Conservation (phyloP, 2,888 invertebrate genomes). For the Dasypogon diadema region DNA sequence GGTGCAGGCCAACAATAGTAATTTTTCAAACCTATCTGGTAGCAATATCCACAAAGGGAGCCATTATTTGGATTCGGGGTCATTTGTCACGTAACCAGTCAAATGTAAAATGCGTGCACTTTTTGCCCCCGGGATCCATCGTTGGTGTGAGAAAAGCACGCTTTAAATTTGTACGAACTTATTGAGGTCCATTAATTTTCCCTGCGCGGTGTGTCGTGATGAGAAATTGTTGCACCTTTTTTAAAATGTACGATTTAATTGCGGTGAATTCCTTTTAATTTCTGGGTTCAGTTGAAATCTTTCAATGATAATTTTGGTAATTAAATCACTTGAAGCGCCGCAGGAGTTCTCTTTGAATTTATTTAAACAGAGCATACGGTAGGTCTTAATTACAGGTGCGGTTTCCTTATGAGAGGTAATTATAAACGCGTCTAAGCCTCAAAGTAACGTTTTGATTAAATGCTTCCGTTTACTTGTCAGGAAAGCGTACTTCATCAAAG, state of each 20-base stretch:
- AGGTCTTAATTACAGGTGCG: constrained; percentile 35
- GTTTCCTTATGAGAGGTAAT: background rate
- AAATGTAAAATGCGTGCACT: constrained; percentile 33
- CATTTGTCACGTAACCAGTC: constrained; percentile 43
- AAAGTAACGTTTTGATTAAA: constrained; percentile 43
- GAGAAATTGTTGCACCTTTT: constrained; percentile 13
- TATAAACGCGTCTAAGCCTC: constrained; percentile 3
- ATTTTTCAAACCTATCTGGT: constrained; percentile 15
- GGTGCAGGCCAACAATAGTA: background rate
- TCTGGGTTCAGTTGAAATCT: background rate
- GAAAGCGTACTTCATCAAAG: background rate
- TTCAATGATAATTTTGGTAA: constrained; percentile 38
- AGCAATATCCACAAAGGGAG: constrained; percentile 12
- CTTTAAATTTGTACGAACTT: constrained; percentile 16
- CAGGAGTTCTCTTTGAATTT: constrained; percentile 21
- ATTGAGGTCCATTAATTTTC: constrained; percentile 10
- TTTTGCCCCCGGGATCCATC: background rate
- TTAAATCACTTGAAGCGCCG: constrained; percentile 29
- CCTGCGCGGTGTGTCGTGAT: background rate
- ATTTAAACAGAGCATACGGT: background rate
- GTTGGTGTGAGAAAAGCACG: background rate
- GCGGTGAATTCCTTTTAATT: constrained; percentile 1
- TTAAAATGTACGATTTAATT: background rate
- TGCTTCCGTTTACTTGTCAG: background rate
- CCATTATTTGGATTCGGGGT: constrained; percentile 7